Conservation (phyloP, 1,140 invertebrate species). For the Brachionus manjavacas region DNA sequence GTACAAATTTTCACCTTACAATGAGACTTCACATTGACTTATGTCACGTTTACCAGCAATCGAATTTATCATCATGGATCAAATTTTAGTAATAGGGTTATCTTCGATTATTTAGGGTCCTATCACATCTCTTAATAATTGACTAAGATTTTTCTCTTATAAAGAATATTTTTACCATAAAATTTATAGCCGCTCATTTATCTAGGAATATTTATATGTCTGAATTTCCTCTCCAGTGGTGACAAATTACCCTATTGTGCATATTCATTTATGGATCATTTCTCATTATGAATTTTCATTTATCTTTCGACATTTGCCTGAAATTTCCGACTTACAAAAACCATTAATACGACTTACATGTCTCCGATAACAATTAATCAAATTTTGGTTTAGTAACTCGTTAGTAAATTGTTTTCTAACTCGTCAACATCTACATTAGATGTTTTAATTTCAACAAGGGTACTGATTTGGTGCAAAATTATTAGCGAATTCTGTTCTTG, state of each 20-base stretch:
- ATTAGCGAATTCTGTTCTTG: not conserved
- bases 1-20: not conserved
- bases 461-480: not conserved
- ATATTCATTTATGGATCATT: not conserved
- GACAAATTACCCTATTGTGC: not conserved
- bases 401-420: not conserved
- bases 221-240: not conserved
- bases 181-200: not conserved
- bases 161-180: not conserved
- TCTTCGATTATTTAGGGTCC: not conserved
- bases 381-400: too few relatives aligned
- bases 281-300: constrained; percentile 13
- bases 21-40: not conserved
- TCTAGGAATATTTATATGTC: not conserved
- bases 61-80: not conserved
- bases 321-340: not conserved
- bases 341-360: not conserved
- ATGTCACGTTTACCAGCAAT: constrained; percentile 26
- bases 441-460: not conserved
- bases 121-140: constrained; percentile 8
- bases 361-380: not conserved
- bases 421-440: not conserved
- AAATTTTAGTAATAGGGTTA: not conserved
- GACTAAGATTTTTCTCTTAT: too few relatives aligned
- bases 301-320: not conserved